Evolutionary conservation across 2,888 invertebrate species (phyloP).

Genomic region (Synanthedon tipuliformis): DNA sequence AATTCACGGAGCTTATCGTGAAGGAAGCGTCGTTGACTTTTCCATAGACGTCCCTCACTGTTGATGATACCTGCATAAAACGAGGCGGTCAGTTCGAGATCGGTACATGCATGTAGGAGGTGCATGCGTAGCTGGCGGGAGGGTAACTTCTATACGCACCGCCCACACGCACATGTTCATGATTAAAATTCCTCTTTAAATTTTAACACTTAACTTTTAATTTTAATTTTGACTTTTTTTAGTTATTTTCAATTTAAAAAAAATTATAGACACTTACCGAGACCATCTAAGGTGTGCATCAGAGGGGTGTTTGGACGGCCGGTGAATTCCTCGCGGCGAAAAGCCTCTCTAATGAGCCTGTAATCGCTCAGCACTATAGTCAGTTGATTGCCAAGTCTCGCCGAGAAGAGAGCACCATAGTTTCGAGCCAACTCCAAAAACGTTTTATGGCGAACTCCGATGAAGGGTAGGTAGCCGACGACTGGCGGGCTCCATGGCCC

Average conservation of each 20-base stretch:
- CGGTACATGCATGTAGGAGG: constrained; percentile 45
- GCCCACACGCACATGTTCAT: constrained; percentile 24
- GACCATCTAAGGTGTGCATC: constrained; percentile 87
- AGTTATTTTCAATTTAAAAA: background rate
- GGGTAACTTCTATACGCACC: constrained; percentile 23
- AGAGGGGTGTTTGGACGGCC: constrained; percentile 89
- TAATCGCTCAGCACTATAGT: constrained; percentile 90
- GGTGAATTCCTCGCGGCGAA: constrained; percentile 87
- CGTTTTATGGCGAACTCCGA: constrained; percentile 82
- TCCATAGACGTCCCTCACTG: constrained; percentile 90
- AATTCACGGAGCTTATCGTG: constrained; percentile 87
- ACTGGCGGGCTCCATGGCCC: constrained; percentile 91
- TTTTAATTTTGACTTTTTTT: background rate
- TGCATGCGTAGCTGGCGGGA: constrained; percentile 26
- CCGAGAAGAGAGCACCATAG: constrained; percentile 86
- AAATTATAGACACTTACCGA: constrained; percentile 75
- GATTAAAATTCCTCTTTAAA: background rate
- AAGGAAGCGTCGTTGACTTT: constrained; percentile 87
- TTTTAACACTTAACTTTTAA: background rate
- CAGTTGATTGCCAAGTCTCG: constrained; percentile 83
- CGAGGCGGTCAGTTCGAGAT: constrained; percentile 15
- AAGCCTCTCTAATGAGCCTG: constrained; percentile 85
- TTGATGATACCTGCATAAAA: constrained; percentile 83
- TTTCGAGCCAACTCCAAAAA: constrained; percentile 80
- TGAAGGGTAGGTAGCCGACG: constrained; percentile 84